Percentiles rank a stretch among this genome's conserved stretches.
Conservation (phyloP, 2,888 invertebrate species). For the Drosophila stalkeri region DNA sequence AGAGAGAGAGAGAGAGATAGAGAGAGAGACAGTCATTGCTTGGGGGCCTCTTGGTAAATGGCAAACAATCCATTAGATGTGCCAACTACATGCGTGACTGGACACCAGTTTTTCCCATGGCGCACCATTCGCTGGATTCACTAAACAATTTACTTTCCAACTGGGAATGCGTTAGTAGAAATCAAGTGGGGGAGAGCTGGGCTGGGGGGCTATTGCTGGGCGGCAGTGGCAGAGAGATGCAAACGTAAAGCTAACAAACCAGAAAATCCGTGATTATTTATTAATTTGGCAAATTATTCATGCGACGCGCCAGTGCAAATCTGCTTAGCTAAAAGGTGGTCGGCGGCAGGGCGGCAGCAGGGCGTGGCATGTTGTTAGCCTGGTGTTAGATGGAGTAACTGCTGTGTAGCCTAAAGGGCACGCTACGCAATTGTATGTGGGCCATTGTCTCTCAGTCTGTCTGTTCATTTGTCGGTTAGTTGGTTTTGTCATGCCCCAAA, state of each 20-base stretch:
- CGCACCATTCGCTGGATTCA: conserved; percentile 22
- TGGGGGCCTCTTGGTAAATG: conserved; percentile 33
- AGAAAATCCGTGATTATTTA: conserved; percentile 77
- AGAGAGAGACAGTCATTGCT: conserved; percentile 6
- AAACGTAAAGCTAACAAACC: conserved; percentile 69
- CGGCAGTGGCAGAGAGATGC: conserved; percentile 23
- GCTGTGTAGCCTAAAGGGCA: conserved; percentile 33
- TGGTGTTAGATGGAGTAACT: conserved; percentile 16
- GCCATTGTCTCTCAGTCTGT: conserved; percentile 33
- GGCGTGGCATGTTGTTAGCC: conserved; percentile 2
- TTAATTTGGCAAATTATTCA: conserved; percentile 77
- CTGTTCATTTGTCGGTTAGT: conserved; percentile 38
- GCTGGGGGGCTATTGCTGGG: neutral
- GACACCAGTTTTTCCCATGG: conserved; percentile 45
- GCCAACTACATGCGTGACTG: conserved; percentile 63
- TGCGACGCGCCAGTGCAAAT: conserved; percentile 63
- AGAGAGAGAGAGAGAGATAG: neutral
- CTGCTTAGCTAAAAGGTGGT: conserved; percentile 44
- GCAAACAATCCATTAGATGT: conserved; percentile 66
- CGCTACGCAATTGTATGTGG: conserved; percentile 38
- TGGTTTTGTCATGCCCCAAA: conserved; percentile 35
- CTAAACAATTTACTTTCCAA: conserved; percentile 43
- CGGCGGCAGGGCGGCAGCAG: neutral
- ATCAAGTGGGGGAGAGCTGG: neutral
- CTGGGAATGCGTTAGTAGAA: conserved; percentile 28